phyloP scores from a whole-genome alignment of 2,797 vertebrate genomes.

The Lagorchestes hirsutus region DNA sequence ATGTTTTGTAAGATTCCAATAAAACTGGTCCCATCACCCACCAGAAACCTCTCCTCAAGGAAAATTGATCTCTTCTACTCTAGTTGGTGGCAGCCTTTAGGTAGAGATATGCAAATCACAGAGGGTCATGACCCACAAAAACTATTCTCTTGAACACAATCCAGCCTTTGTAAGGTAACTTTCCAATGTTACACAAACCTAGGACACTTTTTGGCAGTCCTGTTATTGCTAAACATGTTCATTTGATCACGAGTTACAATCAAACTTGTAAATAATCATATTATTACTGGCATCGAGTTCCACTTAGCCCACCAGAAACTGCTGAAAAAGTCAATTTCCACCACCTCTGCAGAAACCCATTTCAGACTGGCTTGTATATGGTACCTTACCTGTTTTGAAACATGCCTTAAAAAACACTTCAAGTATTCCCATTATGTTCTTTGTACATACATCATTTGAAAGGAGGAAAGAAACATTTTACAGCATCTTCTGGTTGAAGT shows the following conservation, averaged over 20 bases:
- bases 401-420: neutral
- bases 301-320: constrained; percentile 6
- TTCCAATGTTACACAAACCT: neutral
- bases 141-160: neutral
- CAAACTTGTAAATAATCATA: neutral
- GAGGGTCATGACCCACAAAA: neutral
- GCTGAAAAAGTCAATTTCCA: neutral
- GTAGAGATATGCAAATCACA: neutral
- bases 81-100: neutral
- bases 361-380: constrained; percentile 19
- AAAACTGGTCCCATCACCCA: neutral
- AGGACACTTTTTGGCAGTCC: neutral
- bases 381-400: constrained; percentile 19
- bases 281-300: neutral
- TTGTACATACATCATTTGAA: neutral
- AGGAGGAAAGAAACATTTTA: neutral
- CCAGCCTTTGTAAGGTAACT: neutral
- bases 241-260: neutral
- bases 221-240: constrained; percentile 11
- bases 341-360: constrained; percentile 11
- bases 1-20: neutral
- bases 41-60: neutral
- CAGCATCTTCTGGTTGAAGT: neutral
- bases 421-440: constrained; percentile 33
- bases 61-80: neutral